Conservation (phyloP, 2,888 invertebrate species). For the Nipponacmea schrenckii region DNA sequence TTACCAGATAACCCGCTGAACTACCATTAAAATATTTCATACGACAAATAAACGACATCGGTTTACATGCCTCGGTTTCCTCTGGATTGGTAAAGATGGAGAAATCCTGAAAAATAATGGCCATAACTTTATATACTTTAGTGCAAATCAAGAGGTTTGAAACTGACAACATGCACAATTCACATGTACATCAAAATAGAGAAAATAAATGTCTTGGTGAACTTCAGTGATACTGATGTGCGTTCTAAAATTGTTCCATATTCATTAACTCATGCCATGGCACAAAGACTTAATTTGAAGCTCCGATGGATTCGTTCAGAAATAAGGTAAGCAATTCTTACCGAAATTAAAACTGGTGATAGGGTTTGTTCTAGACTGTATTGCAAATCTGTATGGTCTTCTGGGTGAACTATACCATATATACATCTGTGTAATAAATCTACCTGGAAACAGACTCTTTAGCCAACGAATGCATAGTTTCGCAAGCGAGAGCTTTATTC, state of each 20-base stretch:
- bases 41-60: conserved; percentile 52
- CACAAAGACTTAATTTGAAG: too few species aligned
- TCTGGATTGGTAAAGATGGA: background rate
- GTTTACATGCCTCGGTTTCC: conserved; percentile 17
- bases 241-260: too few species aligned
- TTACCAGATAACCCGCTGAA: conserved; percentile 55
- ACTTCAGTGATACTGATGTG: too few species aligned
- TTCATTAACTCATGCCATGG: too few species aligned
- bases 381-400: conserved; percentile 50
- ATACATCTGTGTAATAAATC: conserved; percentile 59
- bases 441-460: conserved; percentile 34
- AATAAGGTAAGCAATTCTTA: background rate
- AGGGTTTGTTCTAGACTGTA: conserved; percentile 40
- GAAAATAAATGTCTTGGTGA: too few species aligned
- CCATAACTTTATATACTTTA: too few species aligned
- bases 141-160: too few species aligned
- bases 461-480: too few species aligned
- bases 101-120: background rate
- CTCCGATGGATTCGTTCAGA: too few species aligned
- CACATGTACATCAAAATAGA: too few species aligned
- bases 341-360: conserved; percentile 8
- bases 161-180: too few species aligned
- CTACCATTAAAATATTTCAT: conserved; percentile 59
- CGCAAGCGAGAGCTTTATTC: too few species aligned
- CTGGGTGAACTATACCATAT: conserved; percentile 56